Base-by-base conservation (phyloP, 1,140 invertebrate species). In the Psix sp. region DNA sequence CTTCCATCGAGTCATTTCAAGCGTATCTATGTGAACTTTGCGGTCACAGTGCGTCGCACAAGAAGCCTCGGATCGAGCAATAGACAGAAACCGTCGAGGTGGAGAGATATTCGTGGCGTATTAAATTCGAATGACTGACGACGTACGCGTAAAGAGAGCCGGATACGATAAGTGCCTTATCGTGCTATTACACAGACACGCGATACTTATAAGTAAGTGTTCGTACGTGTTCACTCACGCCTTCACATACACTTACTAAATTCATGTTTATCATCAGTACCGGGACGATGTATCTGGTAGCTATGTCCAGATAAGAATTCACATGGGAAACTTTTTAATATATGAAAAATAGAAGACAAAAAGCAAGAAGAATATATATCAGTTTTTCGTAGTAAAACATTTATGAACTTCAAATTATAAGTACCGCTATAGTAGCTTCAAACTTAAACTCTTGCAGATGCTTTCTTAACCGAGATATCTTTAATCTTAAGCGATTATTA, bases 91-190 rank as follows among this genome's bases (percentile, higher is more conserved):
- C 17, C 43, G 45, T 57, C 40, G 52, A 65, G 20, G 39, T 65
- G 26, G 42, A 74, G 24, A 59, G 43, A 39, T 57, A 77, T 72
- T 77, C 59, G 51, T 65, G 45, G 56, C 62, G 39, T 81, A 76
- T 79, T 80, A 74, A 74, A 65, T 77, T 80, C 72, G 42, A 67
- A 38, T 54, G 63, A 78, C 77, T 80, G 74, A 67, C 71, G 75
- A 74, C 63, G 66, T 78, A 66, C 16, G 67, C 51, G 78, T 70
- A 79, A 82, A 79, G 77, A 74, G 79, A 83, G 80, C 82, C 79
- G 83, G 82, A 84, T 84, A 83, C 71, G 84, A 85, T 85, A 85
- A 84, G 76, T 56, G 70, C 60, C 39, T 82, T 85, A 84, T 84
- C 83, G 76, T 73, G 56, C 40, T 40, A 16, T 20, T 43, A 72